These are phyloP conservation scores for Atta texana DNA, from an alignment of 1,140 invertebrate genomes.

Conservation along the genomic window DNA sequence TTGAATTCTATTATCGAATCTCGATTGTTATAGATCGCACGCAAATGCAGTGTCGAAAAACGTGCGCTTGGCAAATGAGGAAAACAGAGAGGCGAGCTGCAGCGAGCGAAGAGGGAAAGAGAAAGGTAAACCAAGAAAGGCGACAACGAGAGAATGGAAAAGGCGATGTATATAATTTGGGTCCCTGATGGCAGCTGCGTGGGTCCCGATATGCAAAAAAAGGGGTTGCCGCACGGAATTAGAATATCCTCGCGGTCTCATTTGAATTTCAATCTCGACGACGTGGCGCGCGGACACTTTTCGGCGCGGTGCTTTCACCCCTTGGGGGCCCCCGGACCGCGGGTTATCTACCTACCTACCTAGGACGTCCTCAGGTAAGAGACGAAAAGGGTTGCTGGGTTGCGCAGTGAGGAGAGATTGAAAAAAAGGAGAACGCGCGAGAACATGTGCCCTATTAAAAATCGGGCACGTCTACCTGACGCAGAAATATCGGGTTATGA, in stretches of 20 bases:
- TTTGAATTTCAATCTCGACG: slow-evolving; percentile 86
- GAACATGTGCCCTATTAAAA: slow-evolving; percentile 80
- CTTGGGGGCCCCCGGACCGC: slow-evolving; percentile 49
- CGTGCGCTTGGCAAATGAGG: slow-evolving; percentile 31
- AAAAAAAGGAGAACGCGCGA: slow-evolving; percentile 66
- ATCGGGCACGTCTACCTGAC: slow-evolving; percentile 81
- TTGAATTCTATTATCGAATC: slow-evolving; percentile 67
- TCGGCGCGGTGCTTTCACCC: slow-evolving; percentile 66
- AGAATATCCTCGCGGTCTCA: slow-evolving; percentile 87
- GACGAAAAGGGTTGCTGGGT: slow-evolving; percentile 73
- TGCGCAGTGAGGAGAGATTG: slow-evolving; percentile 59
- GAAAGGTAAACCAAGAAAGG: slow-evolving; percentile 44
- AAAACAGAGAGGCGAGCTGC: slow-evolving; percentile 20
- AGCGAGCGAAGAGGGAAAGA: slow-evolving; percentile 33
- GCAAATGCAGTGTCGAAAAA: slow-evolving; percentile 40
- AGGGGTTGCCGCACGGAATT: slow-evolving; percentile 85
- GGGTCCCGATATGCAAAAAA: slow-evolving; percentile 84
- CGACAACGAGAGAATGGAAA: slow-evolving; percentile 56
- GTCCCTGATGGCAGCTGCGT: slow-evolving; percentile 74
- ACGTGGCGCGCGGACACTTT: slow-evolving; percentile 72
- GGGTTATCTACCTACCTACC: slow-evolving; percentile 61
- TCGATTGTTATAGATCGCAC: slow-evolving; percentile 74
- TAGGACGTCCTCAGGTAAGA: slow-evolving; percentile 74
- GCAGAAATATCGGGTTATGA: slow-evolving; percentile 39
- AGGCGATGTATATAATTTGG: slow-evolving; percentile 77